These are phyloP conservation scores for Venturia canescens DNA, from an alignment of 1,140 invertebrate species.

Conservation along the genomic window DNA sequence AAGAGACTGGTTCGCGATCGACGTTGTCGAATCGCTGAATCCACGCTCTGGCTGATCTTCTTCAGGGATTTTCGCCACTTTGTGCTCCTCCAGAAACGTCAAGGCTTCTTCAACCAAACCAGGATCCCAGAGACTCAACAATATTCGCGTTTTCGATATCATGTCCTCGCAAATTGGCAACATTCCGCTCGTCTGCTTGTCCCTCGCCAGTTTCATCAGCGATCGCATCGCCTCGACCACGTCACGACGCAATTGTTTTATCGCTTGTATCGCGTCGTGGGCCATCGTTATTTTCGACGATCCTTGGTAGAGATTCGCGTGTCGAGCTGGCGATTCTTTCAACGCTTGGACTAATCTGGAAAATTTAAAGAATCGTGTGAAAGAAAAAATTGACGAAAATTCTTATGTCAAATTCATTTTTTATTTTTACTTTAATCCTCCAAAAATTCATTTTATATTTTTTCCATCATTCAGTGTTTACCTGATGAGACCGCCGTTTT, in stretches of 20 bases:
- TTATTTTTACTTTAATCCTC: no score
- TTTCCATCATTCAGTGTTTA: constrained; percentile 68
- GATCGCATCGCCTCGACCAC: constrained; percentile 88
- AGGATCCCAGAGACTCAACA: constrained; percentile 90
- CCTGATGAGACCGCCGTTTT: constrained; percentile 91
- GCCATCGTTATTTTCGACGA: constrained; percentile 87
- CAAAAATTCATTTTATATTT: no score
- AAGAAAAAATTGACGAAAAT: not conserved
- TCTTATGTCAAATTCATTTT: constrained; percentile 30
- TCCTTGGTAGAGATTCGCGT: constrained; percentile 79
- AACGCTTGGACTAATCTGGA: constrained; percentile 88
- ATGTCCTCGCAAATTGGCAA: constrained; percentile 87
- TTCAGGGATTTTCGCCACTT: constrained; percentile 76
- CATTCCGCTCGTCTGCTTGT: constrained; percentile 85
- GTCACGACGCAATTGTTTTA: constrained; percentile 86
- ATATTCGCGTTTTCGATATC: constrained; percentile 85
- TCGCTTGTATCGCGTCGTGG: constrained; percentile 87
- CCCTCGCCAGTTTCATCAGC: constrained; percentile 84
- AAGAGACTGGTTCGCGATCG: constrained; percentile 74
- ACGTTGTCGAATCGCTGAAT: constrained; percentile 61
- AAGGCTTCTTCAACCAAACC: constrained; percentile 90
- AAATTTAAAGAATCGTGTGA: not conserved
- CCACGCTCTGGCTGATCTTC: constrained; percentile 58
- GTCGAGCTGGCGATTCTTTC: constrained; percentile 85
- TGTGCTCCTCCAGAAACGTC: constrained; percentile 87